Evolutionary conservation across 1,140 invertebrate genomes (phyloP).

Genomic region (Bombus pyrosoma): DNA sequence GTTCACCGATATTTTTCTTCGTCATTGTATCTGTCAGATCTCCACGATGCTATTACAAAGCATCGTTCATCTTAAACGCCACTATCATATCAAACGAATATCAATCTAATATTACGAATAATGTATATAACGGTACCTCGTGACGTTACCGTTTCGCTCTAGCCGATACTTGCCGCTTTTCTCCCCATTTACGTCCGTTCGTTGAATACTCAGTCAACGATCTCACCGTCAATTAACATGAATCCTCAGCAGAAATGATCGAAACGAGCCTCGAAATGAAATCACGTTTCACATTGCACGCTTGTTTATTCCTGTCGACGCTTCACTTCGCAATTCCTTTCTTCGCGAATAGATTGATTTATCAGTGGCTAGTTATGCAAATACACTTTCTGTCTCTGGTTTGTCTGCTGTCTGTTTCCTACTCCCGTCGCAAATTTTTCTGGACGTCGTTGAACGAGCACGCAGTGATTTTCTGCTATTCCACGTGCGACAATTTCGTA

Average conservation of each 20-base stretch:
- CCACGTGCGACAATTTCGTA: neutral
- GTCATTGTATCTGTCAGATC: neutral
- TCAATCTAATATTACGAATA: neutral
- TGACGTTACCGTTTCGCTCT: constrained; percentile 4
- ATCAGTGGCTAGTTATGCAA: constrained; percentile 52
- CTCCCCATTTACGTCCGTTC: constrained; percentile 10
- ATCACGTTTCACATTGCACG: constrained; percentile 5
- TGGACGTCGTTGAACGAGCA: neutral
- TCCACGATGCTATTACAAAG: neutral
- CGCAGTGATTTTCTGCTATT: neutral
- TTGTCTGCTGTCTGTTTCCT: neutral
- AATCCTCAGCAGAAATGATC: constrained; percentile 3
- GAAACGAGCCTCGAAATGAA: neutral
- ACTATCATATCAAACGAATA: neutral
- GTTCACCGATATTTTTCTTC: neutral
- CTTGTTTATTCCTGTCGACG: neutral
- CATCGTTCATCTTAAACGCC: neutral
- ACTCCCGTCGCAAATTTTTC: neutral
- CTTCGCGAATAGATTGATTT: constrained; percentile 38
- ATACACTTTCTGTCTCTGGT: neutral
- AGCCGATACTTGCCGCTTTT: neutral
- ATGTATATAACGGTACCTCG: neutral
- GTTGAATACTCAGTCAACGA: neutral
- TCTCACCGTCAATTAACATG: constrained; percentile 2
- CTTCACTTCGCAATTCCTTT: constrained; percentile 1